Evolutionary conservation across 35 echinoderm and acorn worm species (phyloP), one percentile per base, ranked within the genome.

Genomic region (Strongylocentrotus purpuratus): DNA sequence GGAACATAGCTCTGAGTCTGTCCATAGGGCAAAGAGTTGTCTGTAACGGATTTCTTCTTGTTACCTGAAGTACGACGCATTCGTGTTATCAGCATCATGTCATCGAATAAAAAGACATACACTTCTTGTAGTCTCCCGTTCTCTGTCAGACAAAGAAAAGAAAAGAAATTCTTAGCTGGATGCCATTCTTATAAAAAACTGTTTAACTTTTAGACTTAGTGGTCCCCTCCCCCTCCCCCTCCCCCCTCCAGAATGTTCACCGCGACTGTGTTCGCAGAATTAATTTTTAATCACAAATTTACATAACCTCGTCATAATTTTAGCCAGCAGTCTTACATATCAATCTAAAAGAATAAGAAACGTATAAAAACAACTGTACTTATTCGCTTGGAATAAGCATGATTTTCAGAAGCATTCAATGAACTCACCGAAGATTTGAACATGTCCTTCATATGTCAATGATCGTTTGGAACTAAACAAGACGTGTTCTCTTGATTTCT

Each of bases 91-190:
- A 97, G 94, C 8, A 97, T 32, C 97, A 97, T 97, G 93, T 97
- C 97, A 52, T 97, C 95, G 47, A 97, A 97, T 25, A 97, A 88
- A 59, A 97, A 97, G 47, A 96, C 94, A 91, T 97, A 97, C 33
- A 94, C 92, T 12, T 97, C 97, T 31, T 91, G 25, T 9, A 94
- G 86, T 31, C 96, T 97, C 9, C 94, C 95, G 58, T 88, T 94
- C 14, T 97, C 96, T 94, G 96, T 46, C 87, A 33, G 45, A 88
- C 87, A 88, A 88, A 88, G 7, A 13, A 28, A 70, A 70, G 20
- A 70, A 70, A 28, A 18, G 3, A 70, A 28, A 70, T 22, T 4
- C 1, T 4, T 0, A 70, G 25, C 2, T 70, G 20, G 20, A 2
- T 25, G 15, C 20, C 2, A 50, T 50, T 50, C 48, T 50, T 50